Evolutionary conservation across 2,888 invertebrate species (phyloP).

Genomic region (Synergus japonicus): DNA sequence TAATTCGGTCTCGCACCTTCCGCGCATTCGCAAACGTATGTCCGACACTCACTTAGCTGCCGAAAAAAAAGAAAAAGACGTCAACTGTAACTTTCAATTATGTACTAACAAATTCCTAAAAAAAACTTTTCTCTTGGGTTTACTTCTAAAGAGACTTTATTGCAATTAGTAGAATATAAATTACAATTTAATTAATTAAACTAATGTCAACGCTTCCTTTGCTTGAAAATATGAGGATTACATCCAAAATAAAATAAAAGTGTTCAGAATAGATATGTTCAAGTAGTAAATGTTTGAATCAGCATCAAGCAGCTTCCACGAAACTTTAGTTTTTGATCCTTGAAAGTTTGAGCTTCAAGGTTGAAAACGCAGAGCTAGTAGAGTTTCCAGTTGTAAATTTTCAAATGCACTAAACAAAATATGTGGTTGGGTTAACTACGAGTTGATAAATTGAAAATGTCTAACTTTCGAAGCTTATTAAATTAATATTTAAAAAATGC

Average conservation of each 20-base stretch:
- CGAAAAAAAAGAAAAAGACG: not conserved
- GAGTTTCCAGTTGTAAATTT: slow-evolving; percentile 27
- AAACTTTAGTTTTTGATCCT: slow-evolving; percentile 27
- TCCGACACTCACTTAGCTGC: not conserved
- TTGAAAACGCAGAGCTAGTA: not conserved
- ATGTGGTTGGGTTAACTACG: not conserved
- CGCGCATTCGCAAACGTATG: not conserved
- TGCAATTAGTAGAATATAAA: not conserved
- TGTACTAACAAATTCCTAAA: not conserved
- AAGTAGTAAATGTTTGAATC: not conserved
- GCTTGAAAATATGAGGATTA: not conserved
- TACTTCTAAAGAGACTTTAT: not conserved
- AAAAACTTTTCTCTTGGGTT: not conserved
- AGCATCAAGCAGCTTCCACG: slow-evolving; percentile 12
- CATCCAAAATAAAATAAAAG: not conserved
- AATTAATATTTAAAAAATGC: not conserved
- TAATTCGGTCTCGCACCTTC: slow-evolving; percentile 48
- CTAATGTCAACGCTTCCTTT: not conserved
- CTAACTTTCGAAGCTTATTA: not conserved
- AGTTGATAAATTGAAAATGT: not conserved
- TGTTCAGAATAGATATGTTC: slow-evolving; percentile 13
- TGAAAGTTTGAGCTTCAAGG: slow-evolving; percentile 31
- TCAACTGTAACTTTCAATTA: not conserved
- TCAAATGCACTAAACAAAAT: not conserved
- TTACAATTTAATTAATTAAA: not conserved